Evolutionary conservation across 1,140 invertebrate genomes (phyloP), one percentile per base, ranked within the genome.

Genomic region (Galleria mellonella): DNA sequence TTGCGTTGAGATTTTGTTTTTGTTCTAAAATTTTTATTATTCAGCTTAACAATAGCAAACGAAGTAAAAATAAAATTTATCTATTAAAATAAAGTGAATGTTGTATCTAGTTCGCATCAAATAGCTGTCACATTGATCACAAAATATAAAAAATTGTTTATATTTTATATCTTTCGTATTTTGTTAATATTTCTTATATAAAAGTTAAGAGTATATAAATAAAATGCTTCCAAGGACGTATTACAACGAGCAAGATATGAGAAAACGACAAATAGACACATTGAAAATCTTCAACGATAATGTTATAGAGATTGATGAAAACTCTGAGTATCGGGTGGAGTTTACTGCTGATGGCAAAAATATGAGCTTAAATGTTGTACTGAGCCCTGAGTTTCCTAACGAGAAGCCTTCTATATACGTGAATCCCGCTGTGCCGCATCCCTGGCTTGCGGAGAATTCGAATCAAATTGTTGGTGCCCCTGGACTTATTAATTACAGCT

Each of bases 231-330:
- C 67, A 6, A 58, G 74, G n/a, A 42, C 54, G 6, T 82, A 78
- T 53, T 75, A 77, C 45, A 68, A 51, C 9, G 77, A 83, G 28
- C 73, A 73, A 51, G 90, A 86, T 87, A 87, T 74, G 33, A 50
- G 76, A 36, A 78, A 72, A 83, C 86, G 89, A 36, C 91, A 93
- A 86, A 92, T 93, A 48, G 90, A 92, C 63, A 92, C 91, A 13
- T 65, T 93, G 52, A 93, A 93, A 85, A 89, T 94, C 55, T 94
- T 93, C 51, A 90, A 90, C 51, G 88, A 87, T 29, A 92, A 92
- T 88, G 92, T 94, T 28, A 81, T 87, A 37, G 92, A 94, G 84
- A 77, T 93, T 9, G 87, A 77, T 49, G 89, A 92, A 78, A 89
- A 91, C 71, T 77, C 87, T 15, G 92, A 94, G 61, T 94, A 94